Evolutionary conservation across 2,888 invertebrate species (phyloP), one percentile per base, ranked within the genome.

Genomic region (Chrysodeixis includens): DNA sequence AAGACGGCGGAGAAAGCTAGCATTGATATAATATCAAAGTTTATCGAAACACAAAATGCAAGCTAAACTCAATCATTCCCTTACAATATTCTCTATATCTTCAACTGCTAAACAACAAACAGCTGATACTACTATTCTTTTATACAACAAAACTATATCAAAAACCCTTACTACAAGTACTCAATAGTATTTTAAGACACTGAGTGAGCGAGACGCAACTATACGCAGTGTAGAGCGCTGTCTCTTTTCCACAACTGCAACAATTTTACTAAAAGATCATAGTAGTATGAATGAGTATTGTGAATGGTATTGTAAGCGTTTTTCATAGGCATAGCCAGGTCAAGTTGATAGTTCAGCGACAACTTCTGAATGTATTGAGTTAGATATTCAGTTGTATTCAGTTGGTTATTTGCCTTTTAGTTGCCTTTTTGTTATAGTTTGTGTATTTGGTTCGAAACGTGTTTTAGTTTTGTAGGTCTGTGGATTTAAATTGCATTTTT

Each of bases 21-120:
- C 9, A 32, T 10, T 32, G 10, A 32, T 9, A 35, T 35, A 2
- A 35, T 6, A n/a, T 40, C 5, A n/a, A 6, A 40, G n/a, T 40
- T 40, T n/a, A n/a, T n/a, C n/a, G 6, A 40, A 14, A 40, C 20
- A 76, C 49, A 53, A 76, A 60, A 55, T 58, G 52, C 1, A 8
- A 16, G 30, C 26, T 10, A 26, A 16, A 20, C 56, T 58, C 22
- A 30, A 58, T 66, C 53, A 57, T 55, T 61, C 57, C 67, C 44
- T 53, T 16, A 22, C 61, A 61, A 74, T 35, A 60, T 61, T 52
- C 30, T 61, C 26, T 52, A 60, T n/a, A 51, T 40, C 64, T 73
- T 56, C 2, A 26, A 26, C 26, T 26, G 3, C 20, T 3, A 8
- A 10, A 51, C 35, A 62, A 70, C 61, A n/a, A 53, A 62, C 26